Evolutionary conservation across 2,797 vertebrate genomes (phyloP).

Genomic region (Erpetoichthys calabaricus): DNA sequence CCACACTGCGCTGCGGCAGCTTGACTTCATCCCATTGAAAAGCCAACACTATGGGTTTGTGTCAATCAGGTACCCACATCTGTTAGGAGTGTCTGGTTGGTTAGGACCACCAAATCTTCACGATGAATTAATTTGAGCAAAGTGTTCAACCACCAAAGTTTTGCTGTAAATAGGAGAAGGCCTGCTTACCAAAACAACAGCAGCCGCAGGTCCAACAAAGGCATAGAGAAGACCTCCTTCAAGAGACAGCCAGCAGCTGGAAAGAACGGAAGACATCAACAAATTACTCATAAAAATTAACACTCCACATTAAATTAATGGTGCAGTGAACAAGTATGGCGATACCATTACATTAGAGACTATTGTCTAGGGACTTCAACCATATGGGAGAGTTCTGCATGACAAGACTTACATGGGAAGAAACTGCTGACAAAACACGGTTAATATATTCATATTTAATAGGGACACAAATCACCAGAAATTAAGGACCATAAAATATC

Average conservation of each 20-base stretch:
- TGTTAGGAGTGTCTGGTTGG: too few species aligned
- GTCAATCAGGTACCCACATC: too few species aligned
- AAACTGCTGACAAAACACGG: conserved; percentile 43
- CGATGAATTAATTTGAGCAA: too few species aligned
- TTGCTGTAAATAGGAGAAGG: not conserved
- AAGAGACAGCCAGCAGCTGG: conserved; percentile 95
- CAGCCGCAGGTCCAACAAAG: conserved; percentile 95
- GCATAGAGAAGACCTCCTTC: conserved; percentile 96
- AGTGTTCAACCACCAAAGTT: too few species aligned
- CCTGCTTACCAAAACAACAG: conserved; percentile 87
- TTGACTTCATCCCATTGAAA: too few species aligned
- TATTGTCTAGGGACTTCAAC: conserved; percentile 30
- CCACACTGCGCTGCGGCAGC: too few species aligned
- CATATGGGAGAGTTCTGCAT: conserved; percentile 36
- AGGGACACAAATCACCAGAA: conserved; percentile 38
- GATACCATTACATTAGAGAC: conserved; percentile 27
- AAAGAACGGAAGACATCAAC: conserved; percentile 50
- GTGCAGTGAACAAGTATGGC: conserved; percentile 24
- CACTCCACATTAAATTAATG: conserved; percentile 41
- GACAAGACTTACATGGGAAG: conserved; percentile 30
- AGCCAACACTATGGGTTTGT: too few species aligned
- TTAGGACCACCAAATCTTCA: too few species aligned
- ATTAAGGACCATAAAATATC: conserved; percentile 23
- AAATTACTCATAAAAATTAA: conserved; percentile 55
- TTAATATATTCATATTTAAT: conserved; percentile 40